Evolutionary conservation across 2,888 invertebrate species (phyloP).

Genomic region (Rhagium mordax): DNA sequence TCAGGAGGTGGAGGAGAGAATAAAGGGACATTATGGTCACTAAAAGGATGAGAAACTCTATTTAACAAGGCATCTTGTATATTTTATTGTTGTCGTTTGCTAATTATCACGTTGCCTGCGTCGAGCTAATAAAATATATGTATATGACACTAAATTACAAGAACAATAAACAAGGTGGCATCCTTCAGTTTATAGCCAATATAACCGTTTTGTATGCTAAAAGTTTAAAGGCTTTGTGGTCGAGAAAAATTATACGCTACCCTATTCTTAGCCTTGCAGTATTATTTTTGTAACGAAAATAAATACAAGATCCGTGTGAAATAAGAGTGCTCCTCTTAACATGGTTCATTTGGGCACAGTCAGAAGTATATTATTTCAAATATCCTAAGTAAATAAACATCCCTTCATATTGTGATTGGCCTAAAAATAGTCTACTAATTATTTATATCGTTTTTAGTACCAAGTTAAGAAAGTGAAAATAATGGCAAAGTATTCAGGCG

Average conservation of each 20-base stretch:
- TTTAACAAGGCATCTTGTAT: not conserved
- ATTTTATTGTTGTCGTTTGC: not conserved
- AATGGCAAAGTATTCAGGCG: too few species aligned
- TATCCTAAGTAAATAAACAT: constrained; percentile 58
- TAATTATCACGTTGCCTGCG: not conserved
- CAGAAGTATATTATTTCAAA: constrained; percentile 55
- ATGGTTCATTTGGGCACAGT: constrained; percentile 45
- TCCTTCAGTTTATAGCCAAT: constrained; percentile 12
- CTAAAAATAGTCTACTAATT: constrained; percentile 30
- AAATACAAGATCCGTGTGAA: constrained; percentile 60
- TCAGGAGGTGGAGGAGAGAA: too few species aligned
- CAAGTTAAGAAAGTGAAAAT: not conserved
- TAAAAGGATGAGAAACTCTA: not conserved
- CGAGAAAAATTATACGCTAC: constrained; percentile 34
- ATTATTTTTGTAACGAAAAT: constrained; percentile 53
- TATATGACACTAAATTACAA: constrained; percentile 17
- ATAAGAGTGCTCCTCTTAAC: constrained; percentile 36
- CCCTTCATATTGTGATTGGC: constrained; percentile 31
- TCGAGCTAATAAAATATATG: not conserved
- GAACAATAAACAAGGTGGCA: constrained; percentile 18
- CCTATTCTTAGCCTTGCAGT: constrained; percentile 47
- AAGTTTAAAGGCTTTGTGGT: constrained; percentile 35
- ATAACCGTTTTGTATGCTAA: constrained; percentile 7
- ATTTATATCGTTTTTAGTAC: not conserved
- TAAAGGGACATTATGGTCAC: too few species aligned